Evolutionary conservation across 2,113 vertebrate genomes (phyloP).

Genomic region (Paracanthobrama guichenoti): DNA sequence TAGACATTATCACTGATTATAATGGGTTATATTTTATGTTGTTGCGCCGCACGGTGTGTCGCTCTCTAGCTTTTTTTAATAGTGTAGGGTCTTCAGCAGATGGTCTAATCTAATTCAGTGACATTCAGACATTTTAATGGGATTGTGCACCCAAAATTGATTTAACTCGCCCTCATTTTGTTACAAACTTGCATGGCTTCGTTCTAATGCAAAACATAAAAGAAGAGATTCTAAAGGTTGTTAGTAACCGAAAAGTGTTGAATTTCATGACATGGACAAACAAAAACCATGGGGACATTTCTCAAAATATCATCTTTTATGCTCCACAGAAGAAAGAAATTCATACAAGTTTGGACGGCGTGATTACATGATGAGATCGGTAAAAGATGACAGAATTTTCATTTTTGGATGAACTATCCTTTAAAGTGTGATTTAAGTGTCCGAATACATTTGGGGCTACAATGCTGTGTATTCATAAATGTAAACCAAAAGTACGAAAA

Average conservation of each 20-base stretch:
- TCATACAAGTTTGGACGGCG: background rate
- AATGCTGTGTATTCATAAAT: background rate
- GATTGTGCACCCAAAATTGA: background rate
- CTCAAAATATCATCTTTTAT: background rate
- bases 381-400: background rate
- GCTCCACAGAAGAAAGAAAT: background rate
- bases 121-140: background rate
- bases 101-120: background rate
- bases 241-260: background rate
- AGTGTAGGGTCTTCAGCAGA: background rate
- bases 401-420: background rate
- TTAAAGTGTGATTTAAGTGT: background rate
- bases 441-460: background rate
- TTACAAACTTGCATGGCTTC: no score
- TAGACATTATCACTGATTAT: background rate
- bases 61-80: background rate
- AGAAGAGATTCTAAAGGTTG: background rate
- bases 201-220: background rate
- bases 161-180: background rate
- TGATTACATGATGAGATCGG: background rate
- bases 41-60: background rate
- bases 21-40: background rate
- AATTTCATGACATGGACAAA: no score
- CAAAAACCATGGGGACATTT: background rate
- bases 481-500: background rate